These are phyloP conservation scores for Stigmatopora argus DNA, from an alignment of 2,113 vertebrate species.

Conservation along the genomic window DNA sequence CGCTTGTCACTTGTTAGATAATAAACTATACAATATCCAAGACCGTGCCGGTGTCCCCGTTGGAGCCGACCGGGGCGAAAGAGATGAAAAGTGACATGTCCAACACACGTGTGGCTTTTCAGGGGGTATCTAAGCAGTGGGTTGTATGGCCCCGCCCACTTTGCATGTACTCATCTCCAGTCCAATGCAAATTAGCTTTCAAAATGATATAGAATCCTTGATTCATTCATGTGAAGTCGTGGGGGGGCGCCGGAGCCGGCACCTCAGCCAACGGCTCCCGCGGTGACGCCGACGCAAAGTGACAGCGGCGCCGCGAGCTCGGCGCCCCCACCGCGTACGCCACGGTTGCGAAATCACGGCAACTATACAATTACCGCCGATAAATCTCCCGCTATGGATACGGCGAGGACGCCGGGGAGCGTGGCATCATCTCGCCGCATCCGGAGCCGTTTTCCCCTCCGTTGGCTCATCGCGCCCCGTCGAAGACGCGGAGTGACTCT, in stretches of 20 bases:
- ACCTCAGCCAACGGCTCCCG: background rate
- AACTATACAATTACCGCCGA: conserved; percentile 39
- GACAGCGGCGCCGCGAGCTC: conserved; percentile 42
- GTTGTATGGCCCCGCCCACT: conserved; percentile 4
- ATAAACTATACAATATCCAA: conserved; percentile 1
- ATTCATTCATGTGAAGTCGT: too few relatives aligned
- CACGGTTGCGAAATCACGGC: conserved; percentile 34
- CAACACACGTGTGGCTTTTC: background rate
- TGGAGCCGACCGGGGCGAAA: conserved; percentile 10
- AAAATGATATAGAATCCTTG: too few relatives aligned
- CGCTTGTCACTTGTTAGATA: background rate
- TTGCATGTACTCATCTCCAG: background rate
- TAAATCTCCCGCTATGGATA: conserved; percentile 53
- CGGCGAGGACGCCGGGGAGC: conserved; percentile 42
- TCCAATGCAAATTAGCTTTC: too few relatives aligned
- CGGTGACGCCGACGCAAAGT: conserved; percentile 36
- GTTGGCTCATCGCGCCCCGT: conserved; percentile 49
- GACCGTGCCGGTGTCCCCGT: conserved; percentile 14
- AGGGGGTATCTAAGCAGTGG: conserved; percentile 22
- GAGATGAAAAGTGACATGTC: conserved; percentile 51
- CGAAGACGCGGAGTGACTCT: conserved; percentile 62
- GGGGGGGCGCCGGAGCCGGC: too few relatives aligned
- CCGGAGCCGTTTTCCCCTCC: conserved; percentile 56
- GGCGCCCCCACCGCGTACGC: background rate
- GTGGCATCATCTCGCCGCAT: conserved; percentile 50